A percentile compares a stretch with the other conserved stretches of the same genome.
These are phyloP conservation scores for Bungarus multicinctus DNA, from an alignment of 2,113 vertebrate species.

Conservation along the genomic window DNA sequence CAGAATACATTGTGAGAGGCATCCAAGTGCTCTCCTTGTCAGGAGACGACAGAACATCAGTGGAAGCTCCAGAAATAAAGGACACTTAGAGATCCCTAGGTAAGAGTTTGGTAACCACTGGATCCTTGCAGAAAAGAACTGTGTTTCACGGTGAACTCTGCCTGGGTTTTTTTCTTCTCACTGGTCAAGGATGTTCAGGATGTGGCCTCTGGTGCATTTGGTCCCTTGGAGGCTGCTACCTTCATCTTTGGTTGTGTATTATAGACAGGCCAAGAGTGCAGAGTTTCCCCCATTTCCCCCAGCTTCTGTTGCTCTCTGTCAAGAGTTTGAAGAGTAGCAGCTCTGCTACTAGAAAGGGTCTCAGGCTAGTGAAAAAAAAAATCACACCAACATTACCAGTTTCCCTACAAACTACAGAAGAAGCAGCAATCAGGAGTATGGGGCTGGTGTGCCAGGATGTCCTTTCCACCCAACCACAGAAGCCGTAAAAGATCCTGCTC, in stretches of 20 bases:
- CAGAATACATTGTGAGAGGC: not conserved
- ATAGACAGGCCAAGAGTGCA: not conserved
- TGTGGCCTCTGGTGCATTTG: not conserved
- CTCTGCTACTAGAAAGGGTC: not conserved
- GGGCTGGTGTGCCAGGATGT: constrained; percentile 15
- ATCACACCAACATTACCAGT: not conserved
- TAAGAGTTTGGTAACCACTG: not conserved
- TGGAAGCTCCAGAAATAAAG: not conserved
- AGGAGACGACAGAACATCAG: not conserved
- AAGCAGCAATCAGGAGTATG: constrained; percentile 6
- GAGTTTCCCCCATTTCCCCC: not conserved
- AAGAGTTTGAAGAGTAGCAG: not conserved
- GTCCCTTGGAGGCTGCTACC: not conserved
- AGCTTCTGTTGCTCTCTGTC: not conserved
- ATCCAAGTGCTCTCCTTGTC: not conserved
- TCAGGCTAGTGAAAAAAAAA: too few relatives aligned
- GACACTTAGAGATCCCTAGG: not conserved
- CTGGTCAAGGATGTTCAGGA: not conserved
- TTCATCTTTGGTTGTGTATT: constrained; percentile 17
- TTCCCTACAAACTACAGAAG: constrained; percentile 13
- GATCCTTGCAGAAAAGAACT: not conserved
- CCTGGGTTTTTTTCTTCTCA: not conserved
- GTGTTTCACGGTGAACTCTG: too few relatives aligned
- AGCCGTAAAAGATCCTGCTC: not conserved
- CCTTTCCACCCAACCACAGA: not conserved